Base-by-base conservation (phyloP, 2,888 invertebrate species). In the Hydrotaea diabolus region DNA sequence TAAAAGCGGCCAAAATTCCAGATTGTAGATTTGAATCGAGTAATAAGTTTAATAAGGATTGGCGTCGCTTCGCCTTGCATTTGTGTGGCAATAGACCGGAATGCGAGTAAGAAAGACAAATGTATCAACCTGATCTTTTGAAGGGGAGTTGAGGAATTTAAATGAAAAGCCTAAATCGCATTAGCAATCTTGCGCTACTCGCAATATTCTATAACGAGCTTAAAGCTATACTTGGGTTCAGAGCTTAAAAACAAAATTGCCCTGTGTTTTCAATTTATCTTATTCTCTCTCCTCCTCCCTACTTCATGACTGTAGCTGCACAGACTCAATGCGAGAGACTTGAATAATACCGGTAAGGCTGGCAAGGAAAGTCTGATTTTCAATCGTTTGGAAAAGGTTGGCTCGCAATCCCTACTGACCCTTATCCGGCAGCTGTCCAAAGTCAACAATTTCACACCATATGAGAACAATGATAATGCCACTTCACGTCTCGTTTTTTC, bases 331-430 rank as follows among this genome's bases (percentile, higher is more conserved):
- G 80, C 90, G 5, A 73, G 75, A 1, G 77, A 87, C 17, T 77
- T 91, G 31, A 91, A 91, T 79, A 91, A 91, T 80, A 92, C 92
- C 0, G 87, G 76, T 39, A 88, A 87, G 36, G 90, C 91, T 2
- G 88, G 91, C 64, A 94, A 94, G 23, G 95, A 97, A 69, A 93
- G 96, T 55, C 90, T 98, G 55, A 96, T 97, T 92, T 97, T 97
- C 93, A 98, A 98, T 92, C 94, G 97, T 23, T 96, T 97, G 75
- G 97, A 97, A n/a, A 97, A 97, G 93, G 97, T 97, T 31, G 97
- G 97, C 83, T 96, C 96, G 73, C 97, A 97, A 92, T 97, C 97
- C 13, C 95, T 97, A 90, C 97, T 97, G 95, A 96, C 96, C 89
- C 93, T 97, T 11, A 92, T 97, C 43, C 92, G 95, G 81, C 92